Evolutionary conservation across 2,888 invertebrate species (phyloP).

Genomic region (Caenorhabditis panamensis): DNA sequence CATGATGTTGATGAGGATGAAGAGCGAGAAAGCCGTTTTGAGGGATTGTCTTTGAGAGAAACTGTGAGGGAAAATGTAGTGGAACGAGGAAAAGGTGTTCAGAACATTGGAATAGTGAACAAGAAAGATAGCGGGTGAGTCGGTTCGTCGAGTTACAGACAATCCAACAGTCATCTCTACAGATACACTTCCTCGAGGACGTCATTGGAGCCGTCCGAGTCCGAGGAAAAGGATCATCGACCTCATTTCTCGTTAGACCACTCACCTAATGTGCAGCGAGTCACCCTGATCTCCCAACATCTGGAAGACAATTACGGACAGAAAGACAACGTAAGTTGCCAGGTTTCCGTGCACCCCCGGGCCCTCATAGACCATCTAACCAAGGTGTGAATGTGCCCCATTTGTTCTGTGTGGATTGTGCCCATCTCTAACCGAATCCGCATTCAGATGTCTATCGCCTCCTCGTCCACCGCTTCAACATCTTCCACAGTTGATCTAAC

Average conservation of each 20-base stretch:
- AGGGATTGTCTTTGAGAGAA: slow-evolving; percentile 79
- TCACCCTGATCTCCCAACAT: slow-evolving; percentile 79
- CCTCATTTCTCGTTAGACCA: slow-evolving; percentile 65
- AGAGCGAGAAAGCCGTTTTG: slow-evolving; percentile 71
- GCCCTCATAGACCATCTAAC: slow-evolving; percentile 27
- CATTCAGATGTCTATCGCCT: slow-evolving; percentile 76
- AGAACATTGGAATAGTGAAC: slow-evolving; percentile 76
- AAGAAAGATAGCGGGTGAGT: slow-evolving; percentile 81
- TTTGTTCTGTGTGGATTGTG: slow-evolving; percentile 52
- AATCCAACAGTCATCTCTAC: background rate
- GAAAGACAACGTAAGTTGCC: slow-evolving; percentile 68
- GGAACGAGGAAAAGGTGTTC: slow-evolving; percentile 59
- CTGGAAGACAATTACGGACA: slow-evolving; percentile 79
- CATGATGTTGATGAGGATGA: slow-evolving; percentile 77
- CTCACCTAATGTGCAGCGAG: slow-evolving; percentile 72
- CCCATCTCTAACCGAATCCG: slow-evolving; percentile 17
- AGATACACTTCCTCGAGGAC: slow-evolving; percentile 81
- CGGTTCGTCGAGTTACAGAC: background rate
- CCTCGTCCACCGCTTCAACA: slow-evolving; percentile 65
- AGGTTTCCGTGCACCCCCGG: slow-evolving; percentile 11
- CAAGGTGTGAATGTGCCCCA: slow-evolving; percentile 52
- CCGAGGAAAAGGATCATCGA: slow-evolving; percentile 71
- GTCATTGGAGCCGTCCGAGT: slow-evolving; percentile 80
- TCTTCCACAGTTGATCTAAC: slow-evolving; percentile 53
- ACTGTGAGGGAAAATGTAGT: slow-evolving; percentile 80